A percentile compares a stretch with the other conserved stretches of the same genome.
These are phyloP conservation scores for Tiaroga cobitis DNA, from an alignment of 2,797 vertebrate species.

Conservation along the genomic window DNA sequence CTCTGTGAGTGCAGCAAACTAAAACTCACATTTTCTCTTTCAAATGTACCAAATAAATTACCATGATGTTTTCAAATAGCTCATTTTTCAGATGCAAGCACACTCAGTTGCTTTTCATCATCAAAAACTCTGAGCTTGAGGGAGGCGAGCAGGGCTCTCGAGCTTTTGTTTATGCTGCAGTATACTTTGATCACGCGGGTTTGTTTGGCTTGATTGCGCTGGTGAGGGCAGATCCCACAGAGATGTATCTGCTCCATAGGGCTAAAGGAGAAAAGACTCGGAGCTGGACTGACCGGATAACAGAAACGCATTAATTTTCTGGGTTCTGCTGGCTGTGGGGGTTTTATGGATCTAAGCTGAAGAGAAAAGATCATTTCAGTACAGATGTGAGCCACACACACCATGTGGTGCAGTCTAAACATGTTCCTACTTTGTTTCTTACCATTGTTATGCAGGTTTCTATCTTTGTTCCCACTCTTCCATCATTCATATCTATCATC, in stretches of 20 bases:
- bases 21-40: slow-evolving; percentile 5
- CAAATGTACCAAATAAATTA: slow-evolving; percentile 32
- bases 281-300: slow-evolving; percentile 37
- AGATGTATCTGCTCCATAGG: slow-evolving; percentile 24
- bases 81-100: slow-evolving; percentile 42
- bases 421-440: not conserved
- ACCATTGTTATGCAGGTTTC: not conserved
- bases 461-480: slow-evolving; percentile 7
- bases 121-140: slow-evolving; percentile 41
- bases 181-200: slow-evolving; percentile 56
- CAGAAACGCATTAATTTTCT: slow-evolving; percentile 38
- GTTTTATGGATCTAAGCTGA: slow-evolving; percentile 14
- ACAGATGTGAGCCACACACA: slow-evolving; percentile 14
- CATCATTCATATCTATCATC: not conserved
- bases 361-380: slow-evolving; percentile 16
- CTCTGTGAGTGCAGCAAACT: slow-evolving; percentile 4
- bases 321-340: slow-evolving; percentile 31
- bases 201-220: slow-evolving; percentile 54
- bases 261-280: slow-evolving; percentile 26
- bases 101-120: slow-evolving; percentile 53
- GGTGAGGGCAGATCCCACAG: slow-evolving; percentile 46
- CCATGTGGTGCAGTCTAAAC: not conserved
- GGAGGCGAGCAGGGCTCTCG: slow-evolving; percentile 37
- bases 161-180: slow-evolving; percentile 50
- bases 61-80: slow-evolving; percentile 49